Conservation (phyloP, 2,113 vertebrate genomes). For the Indicator indicator region DNA sequence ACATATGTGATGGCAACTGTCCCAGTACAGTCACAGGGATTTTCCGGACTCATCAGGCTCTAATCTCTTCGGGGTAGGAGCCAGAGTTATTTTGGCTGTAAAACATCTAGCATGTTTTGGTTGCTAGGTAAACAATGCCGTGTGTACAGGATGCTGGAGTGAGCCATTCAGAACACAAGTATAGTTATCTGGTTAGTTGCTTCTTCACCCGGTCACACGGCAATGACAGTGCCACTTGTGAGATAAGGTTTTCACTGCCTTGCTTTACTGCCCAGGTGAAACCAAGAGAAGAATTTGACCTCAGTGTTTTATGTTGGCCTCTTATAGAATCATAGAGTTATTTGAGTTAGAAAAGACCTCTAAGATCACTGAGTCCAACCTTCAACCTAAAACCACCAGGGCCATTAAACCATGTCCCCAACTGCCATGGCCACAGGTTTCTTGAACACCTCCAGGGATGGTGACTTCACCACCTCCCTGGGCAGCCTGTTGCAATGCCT, state of each 20-base stretch:
- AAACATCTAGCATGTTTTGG: neutral
- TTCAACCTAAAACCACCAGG: no score
- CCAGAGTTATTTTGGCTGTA: slow-evolving; percentile 27
- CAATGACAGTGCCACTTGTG: neutral
- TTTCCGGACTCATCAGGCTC: neutral
- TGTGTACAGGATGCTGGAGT: neutral
- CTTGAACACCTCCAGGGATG: no score
- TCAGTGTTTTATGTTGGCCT: neutral
- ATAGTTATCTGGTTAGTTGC: slow-evolving; percentile 41
- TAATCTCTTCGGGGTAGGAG: neutral
- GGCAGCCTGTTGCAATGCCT: no score
- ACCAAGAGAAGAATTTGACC: slow-evolving; percentile 14
- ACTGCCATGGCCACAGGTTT: no score
- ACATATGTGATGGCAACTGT: neutral
- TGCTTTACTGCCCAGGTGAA: slow-evolving; percentile 9
- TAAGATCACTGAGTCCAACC: no score
- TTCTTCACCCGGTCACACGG: slow-evolving; percentile 39
- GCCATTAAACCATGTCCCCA: no score
- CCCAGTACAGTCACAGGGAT: neutral
- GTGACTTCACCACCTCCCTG: no score
- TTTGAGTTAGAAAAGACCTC: no score
- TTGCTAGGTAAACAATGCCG: slow-evolving; percentile 49
- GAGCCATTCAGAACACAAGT: neutral
- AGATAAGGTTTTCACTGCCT: neutral
- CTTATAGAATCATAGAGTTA: neutral